phyloP scores from a whole-genome alignment of 2,797 vertebrate species.

The Caiman crocodilus region DNA sequence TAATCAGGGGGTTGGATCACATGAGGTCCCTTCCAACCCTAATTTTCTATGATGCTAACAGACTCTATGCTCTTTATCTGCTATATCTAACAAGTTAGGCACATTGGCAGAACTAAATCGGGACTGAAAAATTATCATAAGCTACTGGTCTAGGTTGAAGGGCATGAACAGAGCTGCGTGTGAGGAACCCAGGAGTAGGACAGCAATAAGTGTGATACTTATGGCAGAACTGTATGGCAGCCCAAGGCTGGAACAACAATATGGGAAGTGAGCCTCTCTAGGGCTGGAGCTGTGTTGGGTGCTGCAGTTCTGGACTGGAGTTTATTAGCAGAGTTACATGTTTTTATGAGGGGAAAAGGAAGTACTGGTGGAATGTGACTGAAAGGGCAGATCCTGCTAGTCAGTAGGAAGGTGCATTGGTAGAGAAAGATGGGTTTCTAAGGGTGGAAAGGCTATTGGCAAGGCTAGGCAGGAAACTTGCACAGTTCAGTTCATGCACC shows the following conservation, averaged over 20 bases:
- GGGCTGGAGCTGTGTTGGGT: neutral
- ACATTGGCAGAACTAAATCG: neutral
- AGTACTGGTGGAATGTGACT: neutral
- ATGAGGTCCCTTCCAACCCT: too few species aligned
- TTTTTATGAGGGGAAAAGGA: rapidly evolving
- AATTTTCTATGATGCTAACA: too few species aligned
- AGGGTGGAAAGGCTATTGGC: neutral
- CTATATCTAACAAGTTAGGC: neutral
- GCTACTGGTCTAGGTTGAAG: neutral
- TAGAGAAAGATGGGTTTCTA: neutral
- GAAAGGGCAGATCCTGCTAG: neutral
- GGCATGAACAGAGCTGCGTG: neutral
- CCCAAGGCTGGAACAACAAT: neutral
- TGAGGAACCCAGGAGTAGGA: neutral
- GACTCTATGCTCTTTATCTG: neutral
- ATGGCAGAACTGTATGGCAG: neutral
- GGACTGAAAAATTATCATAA: neutral
- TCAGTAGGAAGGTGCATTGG: rapidly evolving
- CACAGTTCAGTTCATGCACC: conserved; percentile 17
- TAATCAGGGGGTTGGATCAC: too few species aligned
- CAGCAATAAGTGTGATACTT: neutral
- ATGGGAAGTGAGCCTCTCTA: neutral
- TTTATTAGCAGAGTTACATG: neutral
- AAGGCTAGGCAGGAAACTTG: neutral
- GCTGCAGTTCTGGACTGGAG: neutral